Evolutionary conservation across 2,797 vertebrate species (phyloP).

Genomic region (Cirrhinus mrigala): DNA sequence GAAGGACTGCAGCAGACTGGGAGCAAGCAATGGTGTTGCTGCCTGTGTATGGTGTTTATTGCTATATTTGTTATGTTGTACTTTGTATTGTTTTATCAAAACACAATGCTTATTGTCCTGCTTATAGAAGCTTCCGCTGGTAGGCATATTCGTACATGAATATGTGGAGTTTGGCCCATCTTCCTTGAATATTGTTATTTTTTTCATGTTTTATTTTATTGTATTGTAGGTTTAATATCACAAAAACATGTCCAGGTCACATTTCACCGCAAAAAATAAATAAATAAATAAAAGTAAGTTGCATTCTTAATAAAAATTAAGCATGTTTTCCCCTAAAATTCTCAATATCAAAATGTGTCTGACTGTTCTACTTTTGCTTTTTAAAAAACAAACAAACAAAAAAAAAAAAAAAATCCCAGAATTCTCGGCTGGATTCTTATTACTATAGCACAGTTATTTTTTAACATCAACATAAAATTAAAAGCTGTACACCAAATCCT

Average conservation of each 20-base stretch:
- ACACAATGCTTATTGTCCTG: conserved; percentile 29
- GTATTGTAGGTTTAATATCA: background rate
- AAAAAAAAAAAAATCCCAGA: background rate
- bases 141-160: conserved; percentile 24
- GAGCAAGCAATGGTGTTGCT: background rate
- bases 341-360: background rate
- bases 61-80: background rate
- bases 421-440: background rate
- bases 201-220: background rate
- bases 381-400: background rate
- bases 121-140: conserved; percentile 33
- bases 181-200: background rate
- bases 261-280: background rate
- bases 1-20: background rate
- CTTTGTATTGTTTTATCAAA: conserved; percentile 21
- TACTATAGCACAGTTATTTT: background rate
- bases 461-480: background rate
- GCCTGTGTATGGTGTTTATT: conserved; percentile 38
- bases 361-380: background rate
- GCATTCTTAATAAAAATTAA: too few relatives aligned
- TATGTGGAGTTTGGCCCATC: conserved; percentile 16
- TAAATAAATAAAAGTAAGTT: background rate
- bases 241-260: background rate
- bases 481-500: background rate
- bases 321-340: background rate